Evolutionary conservation across 2,113 vertebrate species (phyloP).

Genomic region (Crotalus helleri): DNA sequence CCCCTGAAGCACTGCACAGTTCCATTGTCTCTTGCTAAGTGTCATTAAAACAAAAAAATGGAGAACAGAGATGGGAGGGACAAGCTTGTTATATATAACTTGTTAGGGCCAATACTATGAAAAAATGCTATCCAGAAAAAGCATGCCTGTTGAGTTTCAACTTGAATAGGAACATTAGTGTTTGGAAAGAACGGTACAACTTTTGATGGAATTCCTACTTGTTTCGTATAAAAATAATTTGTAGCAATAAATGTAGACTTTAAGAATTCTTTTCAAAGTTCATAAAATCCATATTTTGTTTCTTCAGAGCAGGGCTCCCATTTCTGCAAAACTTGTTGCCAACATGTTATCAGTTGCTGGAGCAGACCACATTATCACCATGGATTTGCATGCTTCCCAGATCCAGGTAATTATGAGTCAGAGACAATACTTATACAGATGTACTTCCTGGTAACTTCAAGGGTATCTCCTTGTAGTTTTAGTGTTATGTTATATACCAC

Average conservation of each 20-base stretch:
- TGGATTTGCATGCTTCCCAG: constrained; percentile 96
- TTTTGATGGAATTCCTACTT: not conserved
- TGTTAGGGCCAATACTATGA: not conserved
- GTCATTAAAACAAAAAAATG: not conserved
- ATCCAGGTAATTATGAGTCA: constrained; percentile 79
- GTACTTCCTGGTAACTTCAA: not conserved
- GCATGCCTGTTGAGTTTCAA: not conserved
- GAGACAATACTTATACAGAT: not conserved
- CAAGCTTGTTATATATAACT: not conserved
- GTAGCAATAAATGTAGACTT: not conserved
- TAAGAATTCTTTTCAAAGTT: not conserved
- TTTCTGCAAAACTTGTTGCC: constrained; percentile 95
- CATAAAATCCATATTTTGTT: constrained; percentile 45
- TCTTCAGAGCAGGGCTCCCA: constrained; percentile 88
- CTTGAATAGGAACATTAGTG: not conserved
- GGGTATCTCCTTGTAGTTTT: not conserved
- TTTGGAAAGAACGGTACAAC: not conserved
- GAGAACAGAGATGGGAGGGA: not conserved
- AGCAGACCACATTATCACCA: constrained; percentile 96
- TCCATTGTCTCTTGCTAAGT: not conserved
- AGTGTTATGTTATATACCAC: not conserved
- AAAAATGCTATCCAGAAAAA: not conserved
- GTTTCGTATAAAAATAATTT: not conserved
- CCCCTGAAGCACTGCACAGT: not conserved
- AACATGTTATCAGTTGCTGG: constrained; percentile 95